Evolutionary conservation across 2,113 vertebrate genomes (phyloP), one percentile per base, ranked within the genome.

Genomic region (Aptenodytes patagonicus): DNA sequence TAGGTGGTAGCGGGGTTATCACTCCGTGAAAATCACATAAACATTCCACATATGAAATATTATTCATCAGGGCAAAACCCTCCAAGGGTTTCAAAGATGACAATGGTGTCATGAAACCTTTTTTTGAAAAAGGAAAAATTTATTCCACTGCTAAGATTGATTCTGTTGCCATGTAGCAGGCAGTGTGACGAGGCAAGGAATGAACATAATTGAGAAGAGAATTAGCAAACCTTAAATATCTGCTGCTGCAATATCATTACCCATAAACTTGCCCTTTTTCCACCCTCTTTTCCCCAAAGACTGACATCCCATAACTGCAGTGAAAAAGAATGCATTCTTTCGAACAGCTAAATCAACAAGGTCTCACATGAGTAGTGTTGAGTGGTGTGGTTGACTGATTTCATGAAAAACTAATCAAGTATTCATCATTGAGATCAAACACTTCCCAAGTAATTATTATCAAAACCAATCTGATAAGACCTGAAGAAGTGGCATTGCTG

Each of bases 401-500:
- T 99, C 99, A 99, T 99, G 99, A 99, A 99, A 99, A 99, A 99
- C 99, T 99, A 99, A 99, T 99, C 99, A 99, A 98, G 98, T 99
- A 99, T 99, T 99, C 99, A 99, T 99, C 99, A 99, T 98, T 98
- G 98, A 99, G 99, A 99, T 99, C 99, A 99, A 99, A 99, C 99
- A 99, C 96, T 98, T 98, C 97, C 98, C 95, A 97, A 98, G 99
- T 99, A 99, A 99, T 99, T 99, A 99, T 99, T 98, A 99, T 99
- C 98, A 98, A 98, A 99, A 98, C 98, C 98, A 98, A 99, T 99
- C 98, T 98, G 98, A 98, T 98, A 98, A 98, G 98, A 97, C 98
- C 98, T 93, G 96, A 98, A 98, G 97, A 99, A 97, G 98, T 98
- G 98, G 98, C 96, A 97, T 94, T 98, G 98, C 98, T 98, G 98